These are phyloP conservation scores for Hephaestus fuliginosus DNA, from an alignment of 2,797 vertebrate species.

Conservation along the genomic window DNA sequence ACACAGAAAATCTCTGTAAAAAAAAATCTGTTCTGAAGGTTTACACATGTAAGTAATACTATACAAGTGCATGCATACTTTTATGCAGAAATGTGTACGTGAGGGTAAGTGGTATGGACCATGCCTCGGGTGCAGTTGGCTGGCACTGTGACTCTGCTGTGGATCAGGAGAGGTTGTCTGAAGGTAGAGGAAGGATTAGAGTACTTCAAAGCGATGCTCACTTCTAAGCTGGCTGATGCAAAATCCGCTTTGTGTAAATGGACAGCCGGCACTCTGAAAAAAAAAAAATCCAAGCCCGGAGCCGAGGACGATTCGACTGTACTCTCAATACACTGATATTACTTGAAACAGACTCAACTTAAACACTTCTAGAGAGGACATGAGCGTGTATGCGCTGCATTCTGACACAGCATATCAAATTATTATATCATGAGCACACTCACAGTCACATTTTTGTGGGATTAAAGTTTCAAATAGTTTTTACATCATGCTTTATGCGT, in stretches of 20 bases:
- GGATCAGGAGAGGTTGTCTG: slow-evolving; percentile 82
- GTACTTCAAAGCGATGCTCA: slow-evolving; percentile 83
- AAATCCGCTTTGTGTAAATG: slow-evolving; percentile 84
- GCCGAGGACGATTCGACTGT: slow-evolving; percentile 57
- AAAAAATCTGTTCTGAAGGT: background rate
- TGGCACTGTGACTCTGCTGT: slow-evolving; percentile 57
- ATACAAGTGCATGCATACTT: background rate
- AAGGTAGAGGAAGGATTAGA: slow-evolving; percentile 86
- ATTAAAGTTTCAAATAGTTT: background rate
- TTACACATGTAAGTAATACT: background rate
- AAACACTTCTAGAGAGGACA: slow-evolving; percentile 18
- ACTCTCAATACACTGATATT: slow-evolving; percentile 46
- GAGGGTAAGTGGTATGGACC: slow-evolving; percentile 40
- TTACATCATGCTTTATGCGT: background rate
- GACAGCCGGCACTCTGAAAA: slow-evolving; percentile 71
- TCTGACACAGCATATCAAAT: slow-evolving; percentile 13
- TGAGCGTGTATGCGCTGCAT: background rate
- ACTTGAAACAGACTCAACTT: slow-evolving; percentile 48
- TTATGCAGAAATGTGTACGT: slow-evolving; percentile 15
- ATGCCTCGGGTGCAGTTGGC: slow-evolving; percentile 49
- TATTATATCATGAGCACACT: background rate
- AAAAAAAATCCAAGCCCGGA: slow-evolving; percentile 57
- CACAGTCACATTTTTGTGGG: background rate
- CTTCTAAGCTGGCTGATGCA: slow-evolving; percentile 84
- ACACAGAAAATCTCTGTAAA: no score